These are phyloP conservation scores for Catostylus mosaicus DNA, from an alignment of 30 jellyfish, hydroid and myxozoan genomes.

Conservation along the genomic window DNA sequence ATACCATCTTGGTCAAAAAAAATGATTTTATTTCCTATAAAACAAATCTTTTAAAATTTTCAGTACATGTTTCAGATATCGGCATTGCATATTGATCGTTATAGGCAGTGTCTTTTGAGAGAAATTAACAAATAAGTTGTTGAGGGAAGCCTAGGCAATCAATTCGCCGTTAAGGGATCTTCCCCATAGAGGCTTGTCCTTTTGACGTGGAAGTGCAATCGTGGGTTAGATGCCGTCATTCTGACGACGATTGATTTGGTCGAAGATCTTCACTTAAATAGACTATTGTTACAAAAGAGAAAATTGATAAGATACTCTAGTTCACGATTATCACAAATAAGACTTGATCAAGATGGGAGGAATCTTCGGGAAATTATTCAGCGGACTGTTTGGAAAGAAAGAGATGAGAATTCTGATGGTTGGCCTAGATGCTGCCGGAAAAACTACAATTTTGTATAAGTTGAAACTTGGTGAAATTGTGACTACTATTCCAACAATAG, in stretches of 20 bases:
- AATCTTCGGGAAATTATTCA: constrained; percentile 47
- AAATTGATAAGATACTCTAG: not conserved
- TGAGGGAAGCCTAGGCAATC: not conserved
- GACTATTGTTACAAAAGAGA: not conserved
- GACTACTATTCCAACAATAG: constrained; percentile 37
- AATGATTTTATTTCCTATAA: too few relatives aligned
- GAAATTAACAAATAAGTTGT: too few relatives aligned
- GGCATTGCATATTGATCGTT: too few relatives aligned
- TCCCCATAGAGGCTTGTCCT: constrained; percentile 44
- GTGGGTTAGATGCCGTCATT: constrained; percentile 55
- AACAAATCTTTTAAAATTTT: too few relatives aligned
- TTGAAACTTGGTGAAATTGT: constrained; percentile 48
- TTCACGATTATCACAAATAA: not conserved
- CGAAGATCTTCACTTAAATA: not conserved
- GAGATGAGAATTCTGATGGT: constrained; percentile 98
- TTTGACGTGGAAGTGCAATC: constrained; percentile 71
- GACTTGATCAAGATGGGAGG: constrained; percentile 53
- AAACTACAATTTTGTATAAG: constrained; percentile 97
- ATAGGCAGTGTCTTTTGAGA: too few relatives aligned
- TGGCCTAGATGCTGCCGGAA: constrained; percentile 99
- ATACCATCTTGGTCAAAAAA: too few relatives aligned
- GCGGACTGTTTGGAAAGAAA: constrained; percentile 90
- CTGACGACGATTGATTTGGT: not conserved
- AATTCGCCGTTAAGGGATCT: constrained; percentile 36
- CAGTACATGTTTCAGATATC: too few relatives aligned